phyloP scores from a whole-genome alignment of 2,888 invertebrate genomes.

The Papilio demoleus region DNA sequence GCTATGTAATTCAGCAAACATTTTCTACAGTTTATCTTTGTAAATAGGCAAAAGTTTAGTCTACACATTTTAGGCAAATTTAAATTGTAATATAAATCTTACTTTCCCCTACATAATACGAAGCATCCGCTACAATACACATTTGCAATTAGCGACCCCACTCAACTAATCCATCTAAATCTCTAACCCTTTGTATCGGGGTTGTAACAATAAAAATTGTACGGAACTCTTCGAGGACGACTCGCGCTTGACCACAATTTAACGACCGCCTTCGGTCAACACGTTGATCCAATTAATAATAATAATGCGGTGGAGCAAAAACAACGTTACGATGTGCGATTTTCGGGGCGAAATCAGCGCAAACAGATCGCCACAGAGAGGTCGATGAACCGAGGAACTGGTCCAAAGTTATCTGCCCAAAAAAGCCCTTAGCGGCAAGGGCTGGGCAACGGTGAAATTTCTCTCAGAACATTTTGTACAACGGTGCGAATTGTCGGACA shows the following conservation, averaged over 20 bases:
- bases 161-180: slow-evolving; percentile 34
- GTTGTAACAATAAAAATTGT: slow-evolving; percentile 35
- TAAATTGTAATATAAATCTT: slow-evolving; percentile 9
- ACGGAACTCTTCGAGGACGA: slow-evolving; percentile 52
- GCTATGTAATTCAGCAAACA: too few species aligned
- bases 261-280: slow-evolving; percentile 67
- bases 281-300: slow-evolving; percentile 81
- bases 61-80: too few species aligned
- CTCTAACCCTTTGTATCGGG: slow-evolving; percentile 29
- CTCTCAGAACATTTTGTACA: slow-evolving; percentile 16
- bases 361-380: slow-evolving; percentile 66
- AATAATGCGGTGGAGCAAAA: slow-evolving; percentile 72
- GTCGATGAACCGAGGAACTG: slow-evolving; percentile 70
- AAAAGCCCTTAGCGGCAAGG: slow-evolving; percentile 64
- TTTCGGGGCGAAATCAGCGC: slow-evolving; percentile 75
- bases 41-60: too few species aligned
- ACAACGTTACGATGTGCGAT: slow-evolving; percentile 76
- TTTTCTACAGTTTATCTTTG: too few species aligned
- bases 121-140: slow-evolving; percentile 22
- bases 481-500: slow-evolving; percentile 39
- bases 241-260: slow-evolving; percentile 57
- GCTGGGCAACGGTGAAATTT: slow-evolving; percentile 43
- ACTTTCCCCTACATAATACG: background rate
- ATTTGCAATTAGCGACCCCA: slow-evolving; percentile 31
- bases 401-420: slow-evolving; percentile 74